Conservation (phyloP, 2,888 invertebrate species). For the Meteorus cinctellus region DNA sequence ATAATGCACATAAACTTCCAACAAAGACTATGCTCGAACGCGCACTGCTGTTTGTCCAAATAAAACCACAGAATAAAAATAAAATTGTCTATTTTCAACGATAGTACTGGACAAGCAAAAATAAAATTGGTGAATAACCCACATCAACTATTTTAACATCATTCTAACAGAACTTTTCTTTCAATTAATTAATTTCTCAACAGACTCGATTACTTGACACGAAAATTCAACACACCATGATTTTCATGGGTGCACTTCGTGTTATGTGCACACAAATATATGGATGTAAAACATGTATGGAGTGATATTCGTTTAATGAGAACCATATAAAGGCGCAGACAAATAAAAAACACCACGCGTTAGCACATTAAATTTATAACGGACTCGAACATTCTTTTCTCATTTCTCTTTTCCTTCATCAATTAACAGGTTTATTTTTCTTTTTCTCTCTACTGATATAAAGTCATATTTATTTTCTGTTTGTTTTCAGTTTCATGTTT, state of each 20-base stretch:
- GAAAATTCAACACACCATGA: slow-evolving; percentile 1
- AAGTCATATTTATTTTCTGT: background rate
- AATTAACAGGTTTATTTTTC: background rate
- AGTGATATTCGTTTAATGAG: slow-evolving; percentile 1
- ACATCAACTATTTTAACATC: background rate
- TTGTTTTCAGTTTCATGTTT: background rate
- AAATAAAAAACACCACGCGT: slow-evolving; percentile 10
- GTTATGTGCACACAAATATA: background rate
- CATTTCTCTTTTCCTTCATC: background rate
- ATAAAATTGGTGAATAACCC: background rate
- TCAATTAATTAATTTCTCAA: slow-evolving; percentile 11
- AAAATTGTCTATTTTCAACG: background rate
- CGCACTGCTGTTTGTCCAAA: background rate
- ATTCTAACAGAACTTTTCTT: background rate
- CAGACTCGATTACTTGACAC: slow-evolving; percentile 4
- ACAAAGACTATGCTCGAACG: background rate
- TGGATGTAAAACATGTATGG: background rate
- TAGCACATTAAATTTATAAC: slow-evolving; percentile 13
- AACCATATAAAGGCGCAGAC: background rate
- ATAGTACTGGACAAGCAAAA: background rate
- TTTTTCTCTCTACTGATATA: background rate
- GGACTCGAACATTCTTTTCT: slow-evolving; percentile 10
- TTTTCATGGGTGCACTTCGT: background rate
- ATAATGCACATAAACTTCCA: background rate
- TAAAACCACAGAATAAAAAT: background rate